Evolutionary conservation across 1,140 invertebrate genomes (phyloP).

Genomic region (Brachionus angularis): DNA sequence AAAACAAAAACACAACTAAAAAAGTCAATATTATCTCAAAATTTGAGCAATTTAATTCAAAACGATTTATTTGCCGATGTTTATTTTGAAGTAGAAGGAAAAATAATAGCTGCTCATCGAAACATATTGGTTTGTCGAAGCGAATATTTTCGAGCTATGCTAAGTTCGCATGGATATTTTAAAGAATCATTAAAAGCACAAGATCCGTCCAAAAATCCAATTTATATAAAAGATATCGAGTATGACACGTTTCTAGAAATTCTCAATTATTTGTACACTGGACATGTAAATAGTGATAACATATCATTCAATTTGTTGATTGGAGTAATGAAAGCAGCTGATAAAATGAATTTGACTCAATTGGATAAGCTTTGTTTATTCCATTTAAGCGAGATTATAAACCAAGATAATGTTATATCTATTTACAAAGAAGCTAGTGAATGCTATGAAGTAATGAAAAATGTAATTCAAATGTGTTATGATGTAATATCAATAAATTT

Average conservation of each 20-base stretch:
- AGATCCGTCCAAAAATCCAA: constrained; percentile 20
- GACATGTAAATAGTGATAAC: not conserved
- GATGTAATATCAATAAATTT: constrained; percentile 23
- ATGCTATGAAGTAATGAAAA: not conserved
- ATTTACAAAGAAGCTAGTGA: constrained; percentile 12
- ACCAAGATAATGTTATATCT: constrained; percentile 10
- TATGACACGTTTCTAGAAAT: constrained; percentile 13
- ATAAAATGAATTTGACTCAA: constrained; percentile 14
- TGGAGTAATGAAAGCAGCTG: not conserved
- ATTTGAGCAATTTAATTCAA: not conserved
- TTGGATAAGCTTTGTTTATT: constrained; percentile 10
- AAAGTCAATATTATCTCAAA: not conserved
- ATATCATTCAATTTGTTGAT: not conserved
- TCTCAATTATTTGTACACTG: constrained; percentile 25
- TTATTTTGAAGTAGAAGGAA: constrained; percentile 40
- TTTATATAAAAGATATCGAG: constrained; percentile 36
- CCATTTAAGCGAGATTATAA: constrained; percentile 25
- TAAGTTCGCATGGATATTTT: not conserved
- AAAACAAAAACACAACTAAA: not conserved
- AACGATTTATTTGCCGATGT: constrained; percentile 39
- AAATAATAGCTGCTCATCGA: constrained; percentile 2
- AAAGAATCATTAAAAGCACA: not conserved
- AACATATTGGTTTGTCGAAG: constrained; percentile 26
- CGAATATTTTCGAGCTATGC: constrained; percentile 30
- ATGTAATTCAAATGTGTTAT: constrained; percentile 3